A percentile compares a stretch with the other conserved stretches of the same genome.
These are phyloP conservation scores for Schizopygopsis malacanthus DNA, from an alignment of 2,797 vertebrate genomes.

Conservation along the genomic window DNA sequence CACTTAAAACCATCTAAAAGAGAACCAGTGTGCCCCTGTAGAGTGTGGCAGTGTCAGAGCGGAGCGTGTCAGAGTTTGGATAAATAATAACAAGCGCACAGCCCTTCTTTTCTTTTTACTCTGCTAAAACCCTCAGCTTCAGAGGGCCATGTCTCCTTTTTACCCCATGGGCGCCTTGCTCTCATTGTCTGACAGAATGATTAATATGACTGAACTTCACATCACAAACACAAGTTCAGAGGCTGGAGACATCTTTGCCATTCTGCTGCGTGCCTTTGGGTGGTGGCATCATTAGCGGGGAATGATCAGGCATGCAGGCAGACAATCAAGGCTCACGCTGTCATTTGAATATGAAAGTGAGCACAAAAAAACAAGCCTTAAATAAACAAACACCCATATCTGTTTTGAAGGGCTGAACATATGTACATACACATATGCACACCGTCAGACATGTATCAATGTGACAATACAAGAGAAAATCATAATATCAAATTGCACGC, in stretches of 20 bases:
- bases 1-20: conserved; percentile 78
- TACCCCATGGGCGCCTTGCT: conserved; percentile 77
- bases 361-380: conserved; percentile 14
- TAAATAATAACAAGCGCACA: conserved; percentile 75
- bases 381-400: conserved; percentile 40
- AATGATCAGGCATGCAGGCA: conserved; percentile 40
- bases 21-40: conserved; percentile 67
- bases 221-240: conserved; percentile 80
- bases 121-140: conserved; percentile 65
- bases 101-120: conserved; percentile 71
- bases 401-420: neutral
- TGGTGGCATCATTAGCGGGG: conserved; percentile 49
- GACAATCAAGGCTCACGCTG: conserved; percentile 38
- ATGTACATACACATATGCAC: neutral
- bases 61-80: conserved; percentile 62
- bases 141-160: conserved; percentile 74
- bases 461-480: conserved; percentile 12
- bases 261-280: conserved; percentile 44
- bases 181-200: conserved; percentile 84
- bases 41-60: conserved; percentile 62
- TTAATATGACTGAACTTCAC: conserved; percentile 82
- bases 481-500: conserved; percentile 39
- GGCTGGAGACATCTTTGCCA: conserved; percentile 58
- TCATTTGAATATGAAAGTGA: conserved; percentile 33
- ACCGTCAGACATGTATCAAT: conserved; percentile 15